These are phyloP conservation scores for Cochlearius cochlearius DNA, from an alignment of 2,113 vertebrate genomes.

Conservation along the genomic window DNA sequence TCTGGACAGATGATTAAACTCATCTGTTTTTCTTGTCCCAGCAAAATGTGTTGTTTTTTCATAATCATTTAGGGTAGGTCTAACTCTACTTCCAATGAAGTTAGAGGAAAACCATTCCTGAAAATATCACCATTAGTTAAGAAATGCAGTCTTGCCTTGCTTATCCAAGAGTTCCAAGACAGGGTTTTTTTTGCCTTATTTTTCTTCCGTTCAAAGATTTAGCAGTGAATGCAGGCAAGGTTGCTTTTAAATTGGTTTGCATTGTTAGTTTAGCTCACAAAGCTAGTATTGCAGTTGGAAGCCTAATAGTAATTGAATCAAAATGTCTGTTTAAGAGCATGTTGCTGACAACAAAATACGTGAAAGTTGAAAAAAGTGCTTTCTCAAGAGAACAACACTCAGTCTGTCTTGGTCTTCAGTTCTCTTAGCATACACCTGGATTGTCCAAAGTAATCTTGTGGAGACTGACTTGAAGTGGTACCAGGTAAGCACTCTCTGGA, in stretches of 20 bases:
- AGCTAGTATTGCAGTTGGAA: background rate
- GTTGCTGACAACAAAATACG: background rate
- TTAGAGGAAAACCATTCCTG: background rate
- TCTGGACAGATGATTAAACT: background rate
- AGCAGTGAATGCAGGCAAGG: background rate
- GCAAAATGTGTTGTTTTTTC: background rate
- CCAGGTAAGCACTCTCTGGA: background rate
- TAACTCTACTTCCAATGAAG: background rate
- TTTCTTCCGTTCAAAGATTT: background rate
- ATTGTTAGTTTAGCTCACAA: background rate
- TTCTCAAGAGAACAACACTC: background rate
- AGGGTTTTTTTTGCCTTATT: background rate
- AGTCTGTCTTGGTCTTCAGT: background rate
- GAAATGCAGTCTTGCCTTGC: background rate
- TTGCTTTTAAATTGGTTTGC: background rate
- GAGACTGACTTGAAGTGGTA: background rate
- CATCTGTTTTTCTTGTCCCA: background rate
- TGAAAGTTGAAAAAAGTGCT: background rate
- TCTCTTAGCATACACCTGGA: background rate
- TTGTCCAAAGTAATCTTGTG: background rate
- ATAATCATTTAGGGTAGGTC: background rate
- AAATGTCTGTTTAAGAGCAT: background rate
- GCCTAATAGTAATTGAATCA: background rate
- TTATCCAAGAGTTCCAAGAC: background rate
- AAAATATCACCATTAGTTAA: background rate